phyloP scores from a whole-genome alignment of 2,113 vertebrate species.

The Mola mola region DNA sequence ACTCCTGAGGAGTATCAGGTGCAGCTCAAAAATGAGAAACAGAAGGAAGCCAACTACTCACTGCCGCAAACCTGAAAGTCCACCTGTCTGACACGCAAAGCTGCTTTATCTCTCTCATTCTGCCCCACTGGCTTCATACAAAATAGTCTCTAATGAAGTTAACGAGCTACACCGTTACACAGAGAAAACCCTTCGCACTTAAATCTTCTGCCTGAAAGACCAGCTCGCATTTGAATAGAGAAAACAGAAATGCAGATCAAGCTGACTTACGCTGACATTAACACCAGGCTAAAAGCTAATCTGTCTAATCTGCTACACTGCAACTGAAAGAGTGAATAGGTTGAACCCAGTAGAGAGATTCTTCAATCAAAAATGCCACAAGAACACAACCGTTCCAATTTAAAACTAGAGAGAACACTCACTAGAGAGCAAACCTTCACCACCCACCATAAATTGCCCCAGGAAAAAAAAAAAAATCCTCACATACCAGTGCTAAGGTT shows the following conservation, averaged over 20 bases:
- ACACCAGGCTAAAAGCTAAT: no score
- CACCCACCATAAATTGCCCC: no score
- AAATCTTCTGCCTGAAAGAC: slow-evolving; percentile 17
- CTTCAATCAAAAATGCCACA: background rate
- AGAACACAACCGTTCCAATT: no score
- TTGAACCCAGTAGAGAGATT: no score
- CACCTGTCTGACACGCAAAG: background rate
- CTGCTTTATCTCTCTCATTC: slow-evolving; percentile 1
- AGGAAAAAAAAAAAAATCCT: no score
- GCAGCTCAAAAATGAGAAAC: background rate
- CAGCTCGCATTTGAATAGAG: slow-evolving; percentile 9
- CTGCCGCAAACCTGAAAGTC: background rate
- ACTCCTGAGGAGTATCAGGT: background rate
- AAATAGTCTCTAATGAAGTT: slow-evolving; percentile 38
- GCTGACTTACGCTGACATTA: no score
- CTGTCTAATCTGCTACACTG: no score
- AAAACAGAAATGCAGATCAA: no score
- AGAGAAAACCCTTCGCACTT: slow-evolving; percentile 16
- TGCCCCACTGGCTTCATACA: slow-evolving; percentile 14
- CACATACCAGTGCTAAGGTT: no score
- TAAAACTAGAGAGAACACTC: no score
- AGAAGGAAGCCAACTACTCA: background rate
- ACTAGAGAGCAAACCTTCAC: no score
- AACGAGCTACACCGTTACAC: slow-evolving; percentile 36
- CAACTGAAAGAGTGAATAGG: background rate